Base-by-base conservation (phyloP, 2,888 invertebrate species). In the Catocala nupta region DNA sequence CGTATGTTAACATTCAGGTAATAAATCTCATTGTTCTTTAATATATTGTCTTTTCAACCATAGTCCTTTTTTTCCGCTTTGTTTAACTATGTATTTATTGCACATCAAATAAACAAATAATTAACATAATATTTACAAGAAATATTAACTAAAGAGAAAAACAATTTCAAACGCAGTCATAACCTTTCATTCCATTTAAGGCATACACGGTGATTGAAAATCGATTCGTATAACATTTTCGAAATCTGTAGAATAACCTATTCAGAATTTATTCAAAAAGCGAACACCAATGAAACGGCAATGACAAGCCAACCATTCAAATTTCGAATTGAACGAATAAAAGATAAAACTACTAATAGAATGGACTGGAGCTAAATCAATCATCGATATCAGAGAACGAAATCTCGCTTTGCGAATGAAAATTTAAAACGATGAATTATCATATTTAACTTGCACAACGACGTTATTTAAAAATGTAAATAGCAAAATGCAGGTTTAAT, bases 321-420 rank as follows among this genome's bases (percentile, higher is more conserved):
- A 51, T 75, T 68, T 77, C 56, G 62, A 68, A 78, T 59, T 61
- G 68, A 75, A 75, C 62, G 75, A 75, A 73, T 73, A 68, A 74
- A 68, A 63, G 77, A 76, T 77, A 77, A 74, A 75, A 75, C 73
- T 78, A 80, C 73, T 75, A 71, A 73, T 65, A 70, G 63, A 69
- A 73, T 59, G 63, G 68, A 59, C 51, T 61, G 57, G 63, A 73
- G 70, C 62, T 71, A 75, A 80, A 80, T 80, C 78, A 80, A 78
- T 80, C 80, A 80, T 71, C 60, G 66, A 36, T 80, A 80, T 80
- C 80, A 50, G 49, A 68, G 66, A 75, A 68, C 65, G 61, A 60
- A 71, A 75, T 76, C 75, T 70, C 69, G 59, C 55, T 67, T 68
- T 67, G 55, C 63, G 64, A 75, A 72, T 74, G 68, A 72, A 73